Evolutionary conservation across 2,888 invertebrate species (phyloP).

Genomic region (Archaeoteleia sp.): DNA sequence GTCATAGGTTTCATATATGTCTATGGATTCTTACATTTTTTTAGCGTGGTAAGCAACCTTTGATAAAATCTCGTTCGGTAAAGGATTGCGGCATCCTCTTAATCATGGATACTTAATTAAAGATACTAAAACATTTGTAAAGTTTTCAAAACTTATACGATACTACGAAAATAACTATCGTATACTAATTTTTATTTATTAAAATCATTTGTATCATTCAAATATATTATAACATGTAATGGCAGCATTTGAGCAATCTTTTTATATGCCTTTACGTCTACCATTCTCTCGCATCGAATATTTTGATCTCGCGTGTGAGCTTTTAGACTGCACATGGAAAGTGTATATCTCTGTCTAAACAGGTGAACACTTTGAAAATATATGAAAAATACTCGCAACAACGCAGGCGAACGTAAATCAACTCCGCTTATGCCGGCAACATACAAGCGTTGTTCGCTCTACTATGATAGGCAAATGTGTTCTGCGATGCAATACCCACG

Average conservation of each 20-base stretch:
- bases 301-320: constrained; percentile 28
- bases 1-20: too few species aligned
- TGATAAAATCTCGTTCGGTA: too few species aligned
- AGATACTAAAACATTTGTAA: too few species aligned
- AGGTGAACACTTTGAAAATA: constrained; percentile 49
- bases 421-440: constrained; percentile 52
- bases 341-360: constrained; percentile 48
- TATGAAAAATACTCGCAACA: constrained; percentile 53
- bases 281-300: constrained; percentile 25
- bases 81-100: too few species aligned
- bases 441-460: constrained; percentile 53
- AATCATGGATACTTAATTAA: too few species aligned
- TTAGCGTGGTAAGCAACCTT: too few species aligned
- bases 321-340: constrained; percentile 54
- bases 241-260: constrained; percentile 45
- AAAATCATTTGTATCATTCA: too few species aligned
- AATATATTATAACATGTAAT: background rate
- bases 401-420: constrained; percentile 54
- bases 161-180: too few species aligned
- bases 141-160: too few species aligned
- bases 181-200: too few species aligned
- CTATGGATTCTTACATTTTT: too few species aligned
- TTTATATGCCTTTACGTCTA: constrained; percentile 34
- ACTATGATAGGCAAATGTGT: constrained; percentile 53
- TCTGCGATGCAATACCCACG: constrained; percentile 49